Evolutionary conservation across 2,797 vertebrate species (phyloP), one percentile per base, ranked within the genome.

Genomic region (Muraenolepis orangiensis): DNA sequence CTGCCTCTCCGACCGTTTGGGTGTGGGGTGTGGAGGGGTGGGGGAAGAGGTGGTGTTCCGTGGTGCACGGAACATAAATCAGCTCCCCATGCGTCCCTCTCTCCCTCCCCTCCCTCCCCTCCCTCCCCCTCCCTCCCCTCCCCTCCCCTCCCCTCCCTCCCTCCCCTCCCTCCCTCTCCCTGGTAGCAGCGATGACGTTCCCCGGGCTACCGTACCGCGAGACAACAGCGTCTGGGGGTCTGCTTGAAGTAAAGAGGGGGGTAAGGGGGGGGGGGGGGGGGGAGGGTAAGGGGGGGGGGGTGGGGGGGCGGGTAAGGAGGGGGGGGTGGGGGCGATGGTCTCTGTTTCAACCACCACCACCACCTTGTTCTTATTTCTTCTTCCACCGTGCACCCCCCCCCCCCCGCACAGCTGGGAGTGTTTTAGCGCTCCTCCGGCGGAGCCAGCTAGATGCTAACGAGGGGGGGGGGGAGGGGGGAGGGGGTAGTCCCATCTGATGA

Each of bases 361-460:
- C 18, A 29, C n/a, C 23, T 68, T 66, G 72, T 81, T 0, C 38
- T 1, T 51, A 73, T 75, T 73, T 72, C 6, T 46, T 3, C 6
- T 46, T 20, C 14, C n/a, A n/a, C 51, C 42, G 20, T 82, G 75
- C 70, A 42, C 76, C 73, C 81, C 80, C 34, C 51, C 79, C 77
- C 88, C 73, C 81, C 80, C 34, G 64, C 79, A 78, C 88, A 86
- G 78, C 83, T 87, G 82, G 75, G 75, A 83, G 70, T 82, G 71
- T 87, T 91, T 88, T 89, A 77, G n/a, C 61, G 30, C 72, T n/a
- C 20, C 1, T 20, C 76, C 74, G 80, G 80, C 81, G 81, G 80
- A 84, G n/a, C 66, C 42, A 75, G 74, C 78, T 73, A 83, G 77
- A 74, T 68, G 81, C 86, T 86, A 88, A 90, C 83, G 36, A 86